phyloP scores from a whole-genome alignment of 2,888 invertebrate genomes.

The Anarsia innoxiella region DNA sequence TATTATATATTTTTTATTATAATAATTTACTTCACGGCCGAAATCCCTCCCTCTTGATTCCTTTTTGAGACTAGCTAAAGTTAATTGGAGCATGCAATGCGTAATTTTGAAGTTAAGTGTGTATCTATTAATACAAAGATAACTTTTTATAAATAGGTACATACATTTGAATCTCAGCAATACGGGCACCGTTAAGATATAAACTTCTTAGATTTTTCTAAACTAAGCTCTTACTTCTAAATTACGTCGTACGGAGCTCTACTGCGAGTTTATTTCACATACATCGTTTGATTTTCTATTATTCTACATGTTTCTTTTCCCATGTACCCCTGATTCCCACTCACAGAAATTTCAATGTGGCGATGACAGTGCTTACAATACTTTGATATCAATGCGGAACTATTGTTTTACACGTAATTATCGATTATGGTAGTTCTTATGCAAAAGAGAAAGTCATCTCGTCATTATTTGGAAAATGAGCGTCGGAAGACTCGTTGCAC shows the following conservation, averaged over 20 bases:
- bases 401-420: slow-evolving; percentile 42
- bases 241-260: neutral
- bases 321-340: slow-evolving; percentile 26
- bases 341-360: slow-evolving; percentile 21
- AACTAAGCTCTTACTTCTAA: too few relatives aligned
- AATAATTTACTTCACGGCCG: slow-evolving; percentile 11
- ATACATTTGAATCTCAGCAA: neutral
- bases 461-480: slow-evolving; percentile 33
- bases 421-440: slow-evolving; percentile 32
- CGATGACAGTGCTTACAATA: slow-evolving; percentile 15
- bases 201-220: too few relatives aligned
- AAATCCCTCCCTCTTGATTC: slow-evolving; percentile 2
- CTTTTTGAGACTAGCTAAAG: too few relatives aligned
- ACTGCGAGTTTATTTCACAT: too few relatives aligned
- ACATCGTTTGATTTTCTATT: too few relatives aligned
- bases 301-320: slow-evolving; percentile 24
- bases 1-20: neutral
- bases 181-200: neutral
- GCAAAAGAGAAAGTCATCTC: slow-evolving; percentile 37
- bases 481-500: too few relatives aligned
- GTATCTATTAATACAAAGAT: too few relatives aligned
- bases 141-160: too few relatives aligned
- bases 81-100: too few relatives aligned
- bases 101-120: too few relatives aligned
- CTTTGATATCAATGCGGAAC: slow-evolving; percentile 37